Conservation (phyloP, 2,113 vertebrate genomes). For the Dicerorhinus sumatrensis region DNA sequence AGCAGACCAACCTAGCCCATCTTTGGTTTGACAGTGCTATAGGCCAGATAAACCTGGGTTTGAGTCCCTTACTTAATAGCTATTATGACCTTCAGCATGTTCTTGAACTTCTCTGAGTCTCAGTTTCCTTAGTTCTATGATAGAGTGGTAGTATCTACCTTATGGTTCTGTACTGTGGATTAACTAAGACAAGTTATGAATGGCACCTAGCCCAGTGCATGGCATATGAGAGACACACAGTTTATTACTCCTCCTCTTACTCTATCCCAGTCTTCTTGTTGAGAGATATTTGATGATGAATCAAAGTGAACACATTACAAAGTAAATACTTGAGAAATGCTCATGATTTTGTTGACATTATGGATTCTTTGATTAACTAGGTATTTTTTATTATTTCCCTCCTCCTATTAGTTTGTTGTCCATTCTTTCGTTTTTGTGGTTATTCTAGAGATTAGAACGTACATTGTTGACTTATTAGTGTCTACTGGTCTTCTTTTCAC, state of each 20-base stretch:
- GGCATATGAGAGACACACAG: background rate
- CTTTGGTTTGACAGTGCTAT: background rate
- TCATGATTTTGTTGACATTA: background rate
- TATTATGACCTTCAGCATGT: background rate
- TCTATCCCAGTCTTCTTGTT: background rate
- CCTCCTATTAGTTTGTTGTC: background rate
- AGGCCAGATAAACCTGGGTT: background rate
- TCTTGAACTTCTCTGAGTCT: background rate
- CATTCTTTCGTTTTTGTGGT: background rate
- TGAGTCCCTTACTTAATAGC: background rate
- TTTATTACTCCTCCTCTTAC: background rate
- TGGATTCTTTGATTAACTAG: conserved; percentile 8
- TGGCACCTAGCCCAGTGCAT: background rate
- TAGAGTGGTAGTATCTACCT: background rate
- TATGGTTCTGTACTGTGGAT: background rate
- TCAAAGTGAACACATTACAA: background rate
- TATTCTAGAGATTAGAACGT: background rate
- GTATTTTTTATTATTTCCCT: background rate
- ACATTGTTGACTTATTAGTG: background rate
- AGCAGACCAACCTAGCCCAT: background rate
- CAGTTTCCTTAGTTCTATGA: background rate
- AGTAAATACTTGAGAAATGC: background rate
- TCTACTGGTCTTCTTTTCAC: background rate
- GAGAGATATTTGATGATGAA: background rate
- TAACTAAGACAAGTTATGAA: background rate